phyloP scores from a whole-genome alignment of 2,797 vertebrate genomes.

The Harpagifer antarcticus region DNA sequence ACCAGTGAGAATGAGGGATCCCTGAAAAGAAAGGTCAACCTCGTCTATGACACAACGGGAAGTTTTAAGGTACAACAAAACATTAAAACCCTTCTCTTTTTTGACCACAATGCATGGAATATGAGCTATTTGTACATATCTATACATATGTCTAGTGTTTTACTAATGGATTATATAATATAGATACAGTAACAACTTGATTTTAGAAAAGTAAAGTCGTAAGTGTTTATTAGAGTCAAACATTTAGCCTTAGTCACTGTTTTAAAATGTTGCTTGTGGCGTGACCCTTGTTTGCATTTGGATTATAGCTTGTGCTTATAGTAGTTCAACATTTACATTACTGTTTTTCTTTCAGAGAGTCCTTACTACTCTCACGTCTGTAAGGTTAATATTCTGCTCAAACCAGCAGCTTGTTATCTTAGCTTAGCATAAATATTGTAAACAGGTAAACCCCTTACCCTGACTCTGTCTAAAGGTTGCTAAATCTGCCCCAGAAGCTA shows the following conservation, averaged over 20 bases:
- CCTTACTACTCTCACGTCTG: neutral
- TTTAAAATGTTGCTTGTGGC: neutral
- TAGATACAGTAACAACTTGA: too few species aligned
- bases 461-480: neutral
- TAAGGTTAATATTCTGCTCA: neutral
- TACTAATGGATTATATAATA: too few species aligned
- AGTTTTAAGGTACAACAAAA: constrained; percentile 80
- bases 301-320: neutral
- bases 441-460: neutral
- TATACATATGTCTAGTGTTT: neutral
- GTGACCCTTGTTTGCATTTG: neutral
- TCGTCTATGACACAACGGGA: constrained; percentile 82
- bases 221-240: neutral
- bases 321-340: neutral
- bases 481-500: too few species aligned
- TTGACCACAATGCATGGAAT: neutral
- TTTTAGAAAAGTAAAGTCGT: too few species aligned
- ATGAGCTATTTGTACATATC: neutral
- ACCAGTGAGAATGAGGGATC: constrained; percentile 81
- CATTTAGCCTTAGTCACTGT: neutral
- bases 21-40: constrained; percentile 82
- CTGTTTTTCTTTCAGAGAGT: neutral
- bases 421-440: neutral
- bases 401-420: neutral
- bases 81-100: neutral